Evolutionary conservation across 1,140 invertebrate genomes (phyloP).

Genomic region (Drosophila parvula): DNA sequence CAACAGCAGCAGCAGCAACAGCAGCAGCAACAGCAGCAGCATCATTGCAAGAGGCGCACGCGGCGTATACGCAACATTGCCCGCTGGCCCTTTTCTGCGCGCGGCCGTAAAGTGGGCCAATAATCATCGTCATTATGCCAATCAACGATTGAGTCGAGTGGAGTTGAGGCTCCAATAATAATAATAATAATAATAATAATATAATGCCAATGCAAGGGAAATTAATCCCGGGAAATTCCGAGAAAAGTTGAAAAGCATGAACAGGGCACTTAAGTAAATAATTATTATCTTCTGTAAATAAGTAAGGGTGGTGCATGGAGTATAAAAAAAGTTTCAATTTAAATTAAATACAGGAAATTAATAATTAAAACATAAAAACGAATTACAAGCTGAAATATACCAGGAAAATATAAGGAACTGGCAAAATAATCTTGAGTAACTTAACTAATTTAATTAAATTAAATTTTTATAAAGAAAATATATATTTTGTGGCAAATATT

Average conservation of each 20-base stretch:
- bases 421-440: neutral
- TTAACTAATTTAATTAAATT: neutral
- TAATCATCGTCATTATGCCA: constrained; percentile 46
- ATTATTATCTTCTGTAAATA: neutral
- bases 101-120: constrained; percentile 26
- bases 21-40: constrained; percentile 7
- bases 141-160: constrained; percentile 14
- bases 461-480: too few species aligned
- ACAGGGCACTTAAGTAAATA: neutral
- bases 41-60: constrained; percentile 42
- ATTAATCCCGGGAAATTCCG: neutral
- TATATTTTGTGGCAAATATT: neutral
- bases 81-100: constrained; percentile 11
- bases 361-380: neutral
- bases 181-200: constrained; percentile 15
- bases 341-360: neutral
- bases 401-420: neutral
- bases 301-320: too few species aligned
- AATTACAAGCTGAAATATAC: neutral
- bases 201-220: constrained; percentile 9
- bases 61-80: constrained; percentile 60
- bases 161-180: neutral
- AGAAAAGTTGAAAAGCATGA: neutral
- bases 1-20: neutral
- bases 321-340: neutral